Percentiles rank a stretch among this genome's conserved stretches.
These are phyloP conservation scores for Columba janthina DNA, from an alignment of 2,113 vertebrate species.

Conservation along the genomic window DNA sequence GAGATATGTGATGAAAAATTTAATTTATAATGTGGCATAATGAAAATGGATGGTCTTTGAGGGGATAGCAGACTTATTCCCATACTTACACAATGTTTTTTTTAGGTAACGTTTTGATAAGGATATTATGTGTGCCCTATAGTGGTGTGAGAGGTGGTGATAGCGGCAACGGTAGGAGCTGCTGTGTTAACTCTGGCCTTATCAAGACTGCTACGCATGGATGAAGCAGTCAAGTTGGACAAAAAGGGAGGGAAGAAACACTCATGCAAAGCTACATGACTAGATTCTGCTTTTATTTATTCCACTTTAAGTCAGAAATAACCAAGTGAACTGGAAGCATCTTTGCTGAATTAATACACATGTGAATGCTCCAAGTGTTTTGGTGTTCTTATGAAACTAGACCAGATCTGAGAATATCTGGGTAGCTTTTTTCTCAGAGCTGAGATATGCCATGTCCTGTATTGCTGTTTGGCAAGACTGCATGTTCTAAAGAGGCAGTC, in stretches of 20 bases:
- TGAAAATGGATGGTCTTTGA: slow-evolving; percentile 10
- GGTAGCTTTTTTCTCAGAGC: neutral
- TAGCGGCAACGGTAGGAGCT: neutral
- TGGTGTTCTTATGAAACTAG: neutral
- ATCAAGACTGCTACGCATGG: accelerated
- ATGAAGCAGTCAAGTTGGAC: neutral
- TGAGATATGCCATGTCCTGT: neutral
- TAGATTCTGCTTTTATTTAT: neutral
- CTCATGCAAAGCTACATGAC: neutral
- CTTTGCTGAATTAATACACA: neutral
- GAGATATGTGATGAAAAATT: neutral
- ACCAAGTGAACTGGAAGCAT: neutral
- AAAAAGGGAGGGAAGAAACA: neutral
- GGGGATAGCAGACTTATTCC: neutral
- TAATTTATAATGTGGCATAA: neutral
- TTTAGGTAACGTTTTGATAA: neutral
- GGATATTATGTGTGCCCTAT: accelerated
- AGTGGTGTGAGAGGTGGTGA: neutral
- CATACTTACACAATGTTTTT: neutral
- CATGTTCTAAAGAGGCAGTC: neutral
- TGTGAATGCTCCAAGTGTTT: neutral
- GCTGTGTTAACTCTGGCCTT: neutral
- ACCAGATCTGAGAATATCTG: neutral
- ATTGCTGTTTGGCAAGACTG: neutral
- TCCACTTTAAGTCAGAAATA: neutral